phyloP scores from a whole-genome alignment of 2,113 vertebrate genomes.

The Rousettus leschenaultii region DNA sequence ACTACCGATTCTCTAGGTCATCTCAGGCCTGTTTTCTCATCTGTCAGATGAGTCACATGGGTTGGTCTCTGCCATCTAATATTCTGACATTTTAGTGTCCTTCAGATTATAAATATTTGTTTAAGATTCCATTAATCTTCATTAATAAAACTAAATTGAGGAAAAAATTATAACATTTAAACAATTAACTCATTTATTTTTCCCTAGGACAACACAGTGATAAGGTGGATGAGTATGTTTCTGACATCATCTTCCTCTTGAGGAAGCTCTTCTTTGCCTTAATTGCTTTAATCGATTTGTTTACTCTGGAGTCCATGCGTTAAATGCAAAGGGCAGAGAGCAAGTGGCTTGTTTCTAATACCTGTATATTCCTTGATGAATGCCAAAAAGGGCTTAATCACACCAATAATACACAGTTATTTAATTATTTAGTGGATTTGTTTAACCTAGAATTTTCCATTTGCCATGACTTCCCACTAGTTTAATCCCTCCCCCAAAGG shows the following conservation, averaged over 20 bases:
- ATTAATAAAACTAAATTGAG: constrained; percentile 10
- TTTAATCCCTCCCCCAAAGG: neutral
- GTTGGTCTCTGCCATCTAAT: neutral
- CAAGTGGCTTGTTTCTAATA: constrained; percentile 24
- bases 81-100: neutral
- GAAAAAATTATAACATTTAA: constrained; percentile 51
- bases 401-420: neutral
- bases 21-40: neutral
- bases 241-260: constrained; percentile 27
- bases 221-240: neutral
- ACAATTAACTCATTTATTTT: neutral
- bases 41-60: neutral
- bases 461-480: neutral
- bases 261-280: neutral
- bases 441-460: neutral
- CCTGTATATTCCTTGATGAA: neutral
- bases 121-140: neutral
- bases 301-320: constrained; percentile 28
- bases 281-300: neutral
- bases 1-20: neutral
- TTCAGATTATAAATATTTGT: neutral
- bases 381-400: neutral
- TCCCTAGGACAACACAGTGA: neutral
- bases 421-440: neutral
- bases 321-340: constrained; percentile 32